Evolutionary conservation across 2,888 invertebrate genomes (phyloP).

Genomic region (Eustalomyia histrio): DNA sequence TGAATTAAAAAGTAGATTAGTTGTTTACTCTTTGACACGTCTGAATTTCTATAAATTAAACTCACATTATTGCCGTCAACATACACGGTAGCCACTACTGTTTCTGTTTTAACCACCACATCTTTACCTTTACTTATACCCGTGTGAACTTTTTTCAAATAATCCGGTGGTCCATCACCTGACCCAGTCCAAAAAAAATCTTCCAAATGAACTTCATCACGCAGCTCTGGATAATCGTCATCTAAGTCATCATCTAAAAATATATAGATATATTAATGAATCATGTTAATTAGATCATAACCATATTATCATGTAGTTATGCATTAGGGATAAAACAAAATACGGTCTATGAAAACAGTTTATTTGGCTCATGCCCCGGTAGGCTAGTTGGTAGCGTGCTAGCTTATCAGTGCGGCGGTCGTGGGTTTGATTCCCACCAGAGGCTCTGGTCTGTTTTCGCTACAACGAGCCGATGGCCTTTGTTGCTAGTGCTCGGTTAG

Average conservation of each 20-base stretch:
- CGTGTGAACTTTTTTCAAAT: slow-evolving; percentile 79
- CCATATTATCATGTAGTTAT: no score
- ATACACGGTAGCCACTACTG: slow-evolving; percentile 86
- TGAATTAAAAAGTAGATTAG: slow-evolving; percentile 41
- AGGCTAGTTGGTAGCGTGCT: no score
- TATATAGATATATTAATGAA: background rate
- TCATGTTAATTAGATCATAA: no score
- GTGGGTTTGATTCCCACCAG: no score
- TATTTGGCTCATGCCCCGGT: no score
- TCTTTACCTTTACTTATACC: slow-evolving; percentile 80
- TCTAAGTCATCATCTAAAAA: slow-evolving; percentile 71
- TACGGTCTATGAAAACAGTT: no score
- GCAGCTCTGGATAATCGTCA: slow-evolving; percentile 75
- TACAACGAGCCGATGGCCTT: no score
- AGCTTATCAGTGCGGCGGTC: no score
- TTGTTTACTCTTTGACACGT: no score
- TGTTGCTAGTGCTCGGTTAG: no score
- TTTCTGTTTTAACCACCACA: slow-evolving; percentile 84
- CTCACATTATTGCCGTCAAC: slow-evolving; percentile 81
- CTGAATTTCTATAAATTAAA: background rate
- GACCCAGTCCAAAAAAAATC: slow-evolving; percentile 95
- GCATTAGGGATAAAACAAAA: no score
- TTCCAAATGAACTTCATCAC: slow-evolving; percentile 82
- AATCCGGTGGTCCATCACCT: slow-evolving; percentile 87
- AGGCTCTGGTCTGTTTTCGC: no score